A percentile compares a stretch with the other conserved stretches of the same genome.
phyloP scores from a whole-genome alignment of 2,113 vertebrate species.

The Sprattus sprattus region DNA sequence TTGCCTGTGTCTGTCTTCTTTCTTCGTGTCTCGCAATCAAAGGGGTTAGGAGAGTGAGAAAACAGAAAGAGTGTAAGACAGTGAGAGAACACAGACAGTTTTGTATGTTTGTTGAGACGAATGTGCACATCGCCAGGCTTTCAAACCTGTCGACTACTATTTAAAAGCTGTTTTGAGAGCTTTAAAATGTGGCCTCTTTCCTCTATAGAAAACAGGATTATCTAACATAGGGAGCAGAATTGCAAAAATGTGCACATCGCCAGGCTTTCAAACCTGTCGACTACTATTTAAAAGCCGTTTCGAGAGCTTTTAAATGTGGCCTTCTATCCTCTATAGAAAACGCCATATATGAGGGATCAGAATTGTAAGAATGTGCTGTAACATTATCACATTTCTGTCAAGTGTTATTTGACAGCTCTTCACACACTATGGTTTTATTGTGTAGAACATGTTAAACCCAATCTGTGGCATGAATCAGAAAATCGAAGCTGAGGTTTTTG shows the following conservation, averaged over 20 bases:
- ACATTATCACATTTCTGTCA: background rate
- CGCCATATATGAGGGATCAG: background rate
- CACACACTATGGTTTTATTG: background rate
- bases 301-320: constrained; percentile 16
- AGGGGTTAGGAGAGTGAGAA: background rate
- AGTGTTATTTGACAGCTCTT: background rate
- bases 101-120: constrained; percentile 28
- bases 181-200: background rate
- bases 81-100: constrained; percentile 11
- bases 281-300: constrained; percentile 29
- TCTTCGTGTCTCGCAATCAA: constrained; percentile 18
- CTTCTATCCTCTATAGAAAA: background rate
- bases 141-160: constrained; percentile 31
- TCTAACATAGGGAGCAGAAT: background rate
- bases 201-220: background rate
- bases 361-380: background rate
- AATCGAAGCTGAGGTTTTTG: background rate
- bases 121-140: constrained; percentile 27
- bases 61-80: constrained; percentile 23
- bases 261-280: constrained; percentile 28
- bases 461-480: background rate
- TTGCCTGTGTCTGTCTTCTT: background rate
- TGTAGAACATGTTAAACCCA: background rate
- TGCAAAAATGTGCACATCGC: background rate
- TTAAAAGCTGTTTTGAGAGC: constrained; percentile 21